phyloP scores from a whole-genome alignment of 2,797 vertebrate genomes.

The Acanthopagrus latus region DNA sequence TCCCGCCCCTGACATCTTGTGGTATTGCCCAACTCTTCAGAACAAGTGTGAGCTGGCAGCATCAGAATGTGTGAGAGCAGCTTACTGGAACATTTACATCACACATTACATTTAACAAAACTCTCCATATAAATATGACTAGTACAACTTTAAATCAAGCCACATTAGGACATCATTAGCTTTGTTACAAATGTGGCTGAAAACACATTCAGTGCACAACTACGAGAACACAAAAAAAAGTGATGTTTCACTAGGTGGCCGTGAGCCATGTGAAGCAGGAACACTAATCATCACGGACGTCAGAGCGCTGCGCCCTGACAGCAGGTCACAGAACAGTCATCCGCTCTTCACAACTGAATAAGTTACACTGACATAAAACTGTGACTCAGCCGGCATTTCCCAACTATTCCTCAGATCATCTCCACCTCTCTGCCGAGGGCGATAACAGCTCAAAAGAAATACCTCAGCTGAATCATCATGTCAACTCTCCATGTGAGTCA shows the following conservation, averaged over 20 bases:
- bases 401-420: constrained; percentile 48
- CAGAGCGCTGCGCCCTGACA: constrained; percentile 21
- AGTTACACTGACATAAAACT: constrained; percentile 48
- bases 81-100: constrained; percentile 61
- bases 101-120: constrained; percentile 63
- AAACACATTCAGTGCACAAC: constrained; percentile 52
- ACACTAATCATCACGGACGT: constrained; percentile 48
- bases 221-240: constrained; percentile 27
- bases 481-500: constrained; percentile 50
- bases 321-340: constrained; percentile 62
- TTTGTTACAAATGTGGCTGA: constrained; percentile 39
- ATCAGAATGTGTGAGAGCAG: constrained; percentile 50
- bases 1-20: constrained; percentile 1
- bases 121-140: constrained; percentile 55
- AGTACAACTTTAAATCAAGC: constrained; percentile 41
- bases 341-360: constrained; percentile 42
- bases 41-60: constrained; percentile 55
- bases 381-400: constrained; percentile 61
- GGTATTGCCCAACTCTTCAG: constrained; percentile 32
- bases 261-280: constrained; percentile 45
- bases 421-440: constrained; percentile 28
- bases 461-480: constrained; percentile 40
- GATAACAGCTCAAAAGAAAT: constrained; percentile 46
- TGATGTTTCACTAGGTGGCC: constrained; percentile 45
- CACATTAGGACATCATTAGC: constrained; percentile 46